These are phyloP conservation scores for Onthophagus taurus DNA, from an alignment of 1,140 invertebrate genomes.

Conservation along the genomic window DNA sequence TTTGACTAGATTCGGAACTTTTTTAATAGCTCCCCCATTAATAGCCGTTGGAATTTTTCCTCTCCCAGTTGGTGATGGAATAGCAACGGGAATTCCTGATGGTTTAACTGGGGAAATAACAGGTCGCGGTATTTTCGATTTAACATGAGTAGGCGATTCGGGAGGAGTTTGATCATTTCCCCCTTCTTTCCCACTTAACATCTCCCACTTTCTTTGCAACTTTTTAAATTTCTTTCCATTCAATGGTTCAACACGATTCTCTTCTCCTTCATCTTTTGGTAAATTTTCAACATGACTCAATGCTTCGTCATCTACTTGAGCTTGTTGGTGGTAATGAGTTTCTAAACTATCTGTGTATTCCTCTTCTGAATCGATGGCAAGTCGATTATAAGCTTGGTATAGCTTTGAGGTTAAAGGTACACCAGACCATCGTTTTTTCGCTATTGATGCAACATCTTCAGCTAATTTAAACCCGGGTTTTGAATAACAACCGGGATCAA, in stretches of 20 bases:
- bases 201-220: conserved; percentile 80
- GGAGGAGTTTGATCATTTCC: conserved; percentile 38
- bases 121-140: conserved; percentile 62
- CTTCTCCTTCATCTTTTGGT: conserved; percentile 35
- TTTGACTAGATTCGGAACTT: conserved; percentile 16
- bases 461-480: conserved; percentile 42
- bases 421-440: conserved; percentile 63
- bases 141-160: conserved; percentile 39
- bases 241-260: conserved; percentile 35
- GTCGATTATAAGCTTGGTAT: conserved; percentile 58
- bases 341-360: conserved; percentile 67
- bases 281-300: conserved; percentile 17
- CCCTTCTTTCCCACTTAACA: conserved; percentile 48
- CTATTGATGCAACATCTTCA: conserved; percentile 45
- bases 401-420: conserved; percentile 59
- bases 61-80: conserved; percentile 20
- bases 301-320: conserved; percentile 1
- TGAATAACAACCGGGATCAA: conserved; percentile 43
- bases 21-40: conserved; percentile 9
- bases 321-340: conserved; percentile 29
- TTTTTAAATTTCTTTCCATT: conserved; percentile 54
- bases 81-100: conserved; percentile 34
- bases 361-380: conserved; percentile 55
- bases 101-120: conserved; percentile 51
- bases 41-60: conserved; percentile 5